Evolutionary conservation across 2,888 invertebrate species (phyloP).

Genomic region (Bellardia pandia): DNA sequence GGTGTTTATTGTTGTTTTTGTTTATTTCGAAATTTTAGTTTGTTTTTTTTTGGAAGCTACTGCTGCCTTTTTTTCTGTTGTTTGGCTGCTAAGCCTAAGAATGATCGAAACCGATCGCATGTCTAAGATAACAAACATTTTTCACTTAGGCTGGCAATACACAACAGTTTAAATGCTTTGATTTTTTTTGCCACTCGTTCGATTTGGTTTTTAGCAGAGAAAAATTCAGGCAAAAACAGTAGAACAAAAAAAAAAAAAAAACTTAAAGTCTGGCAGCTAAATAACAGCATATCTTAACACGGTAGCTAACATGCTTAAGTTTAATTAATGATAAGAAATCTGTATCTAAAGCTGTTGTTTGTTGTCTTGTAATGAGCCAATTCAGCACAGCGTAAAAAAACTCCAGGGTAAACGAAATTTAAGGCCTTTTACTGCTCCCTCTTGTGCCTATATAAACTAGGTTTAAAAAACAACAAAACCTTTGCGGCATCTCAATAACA

Average conservation of each 20-base stretch:
- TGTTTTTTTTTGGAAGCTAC: conserved; percentile 15
- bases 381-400: conserved; percentile 61
- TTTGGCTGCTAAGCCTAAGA: conserved; percentile 68
- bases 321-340: conserved; percentile 84
- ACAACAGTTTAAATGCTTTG: conserved; percentile 67
- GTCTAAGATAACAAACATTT: conserved; percentile 80
- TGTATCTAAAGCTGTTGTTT: conserved; percentile 80
- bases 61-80: not conserved
- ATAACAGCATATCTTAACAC: conserved; percentile 78
- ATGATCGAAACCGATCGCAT: conserved; percentile 79
- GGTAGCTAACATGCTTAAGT: conserved; percentile 84
- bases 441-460: not conserved
- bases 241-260: conserved; percentile 19
- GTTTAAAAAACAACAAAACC: conserved; percentile 7
- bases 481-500: conserved; percentile 73
- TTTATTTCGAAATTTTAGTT: conserved; percentile 38
- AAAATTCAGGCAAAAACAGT: not conserved
- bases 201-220: conserved; percentile 24
- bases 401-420: conserved; percentile 34
- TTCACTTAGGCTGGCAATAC: conserved; percentile 74
- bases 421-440: conserved; percentile 27
- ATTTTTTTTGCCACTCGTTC: conserved; percentile 37
- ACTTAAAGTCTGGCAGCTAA: conserved; percentile 67
- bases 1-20: conserved; percentile 48
- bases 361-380: conserved; percentile 74